Conservation (phyloP, 2,888 invertebrate species). For the Teleogryllus oceanicus region DNA sequence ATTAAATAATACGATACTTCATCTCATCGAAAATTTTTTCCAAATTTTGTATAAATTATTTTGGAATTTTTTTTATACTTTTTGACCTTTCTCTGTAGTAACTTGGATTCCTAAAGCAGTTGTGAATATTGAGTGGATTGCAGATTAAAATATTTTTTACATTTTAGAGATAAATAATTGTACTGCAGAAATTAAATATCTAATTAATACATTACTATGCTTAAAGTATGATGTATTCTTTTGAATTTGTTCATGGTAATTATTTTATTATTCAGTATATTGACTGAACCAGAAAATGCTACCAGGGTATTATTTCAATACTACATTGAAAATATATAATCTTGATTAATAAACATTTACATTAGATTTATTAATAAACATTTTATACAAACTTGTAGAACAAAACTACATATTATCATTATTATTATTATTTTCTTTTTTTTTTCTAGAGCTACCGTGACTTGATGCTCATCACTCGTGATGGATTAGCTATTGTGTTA, state of each 20-base stretch:
- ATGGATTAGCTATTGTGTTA: conserved; percentile 80
- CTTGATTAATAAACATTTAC: neutral
- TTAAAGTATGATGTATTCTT: neutral
- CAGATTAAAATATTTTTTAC: neutral
- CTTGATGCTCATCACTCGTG: conserved; percentile 82
- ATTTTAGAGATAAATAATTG: neutral
- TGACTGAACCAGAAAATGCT: conserved; percentile 80
- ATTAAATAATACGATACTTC: neutral
- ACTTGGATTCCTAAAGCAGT: no score
- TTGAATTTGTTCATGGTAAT: neutral
- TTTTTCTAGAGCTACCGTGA: conserved; percentile 74
- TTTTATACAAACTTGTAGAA: neutral
- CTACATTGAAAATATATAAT: neutral
- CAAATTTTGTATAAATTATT: neutral
- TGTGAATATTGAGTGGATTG: no score
- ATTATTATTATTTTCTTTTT: conserved; percentile 19
- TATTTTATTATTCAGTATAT: conserved; percentile 67
- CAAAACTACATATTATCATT: neutral
- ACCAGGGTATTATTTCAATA: conserved; percentile 52
- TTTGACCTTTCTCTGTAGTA: no score
- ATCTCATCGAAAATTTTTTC: neutral
- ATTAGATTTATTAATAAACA: neutral
- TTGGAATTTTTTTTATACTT: neutral
- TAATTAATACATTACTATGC: neutral
- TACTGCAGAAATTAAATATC: neutral